Evolutionary conservation across 1,140 invertebrate genomes (phyloP).

Genomic region (Cylas formicarius): DNA sequence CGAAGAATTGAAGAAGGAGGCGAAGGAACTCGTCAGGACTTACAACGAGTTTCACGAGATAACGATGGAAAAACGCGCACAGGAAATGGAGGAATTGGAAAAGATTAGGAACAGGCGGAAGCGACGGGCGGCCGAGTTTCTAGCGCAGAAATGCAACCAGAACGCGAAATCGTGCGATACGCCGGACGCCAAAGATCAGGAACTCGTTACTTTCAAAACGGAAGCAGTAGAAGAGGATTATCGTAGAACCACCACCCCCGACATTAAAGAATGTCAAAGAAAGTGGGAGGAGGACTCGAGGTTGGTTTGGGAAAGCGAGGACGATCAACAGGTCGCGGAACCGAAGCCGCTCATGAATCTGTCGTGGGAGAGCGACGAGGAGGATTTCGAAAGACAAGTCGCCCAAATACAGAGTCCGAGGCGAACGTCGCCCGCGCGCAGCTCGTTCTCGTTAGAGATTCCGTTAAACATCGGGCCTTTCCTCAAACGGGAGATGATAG

Average conservation of each 20-base stretch:
- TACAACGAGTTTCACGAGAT: no score
- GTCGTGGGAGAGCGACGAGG: constrained; percentile 37
- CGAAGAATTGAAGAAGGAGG: no score
- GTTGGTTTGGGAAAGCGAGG: constrained; percentile 30
- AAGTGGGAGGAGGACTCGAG: constrained; percentile 33
- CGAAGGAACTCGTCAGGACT: no score
- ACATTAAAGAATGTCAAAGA: constrained; percentile 36
- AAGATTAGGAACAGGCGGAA: no score
- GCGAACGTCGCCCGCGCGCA: not conserved
- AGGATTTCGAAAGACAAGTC: constrained; percentile 16
- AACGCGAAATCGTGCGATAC: no score
- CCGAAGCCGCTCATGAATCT: constrained; percentile 16
- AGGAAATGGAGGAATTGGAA: not conserved
- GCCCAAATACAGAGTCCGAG: constrained; percentile 9
- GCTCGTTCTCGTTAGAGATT: constrained; percentile 27
- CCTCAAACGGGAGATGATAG: constrained; percentile 14
- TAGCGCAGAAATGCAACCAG: no score
- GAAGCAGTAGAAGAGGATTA: constrained; percentile 3
- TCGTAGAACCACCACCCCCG: constrained; percentile 20
- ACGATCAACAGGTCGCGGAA: constrained; percentile 13
- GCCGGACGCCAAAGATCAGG: no score
- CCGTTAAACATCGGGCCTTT: constrained; percentile 35
- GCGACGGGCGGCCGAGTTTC: no score
- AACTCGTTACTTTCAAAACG: constrained; percentile 3
- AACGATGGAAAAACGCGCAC: not conserved